Percentiles rank a stretch among this genome's conserved stretches.
Evolutionary conservation across 1,140 invertebrate genomes (phyloP).

Genomic region (Zaprionus tsacasi): DNA sequence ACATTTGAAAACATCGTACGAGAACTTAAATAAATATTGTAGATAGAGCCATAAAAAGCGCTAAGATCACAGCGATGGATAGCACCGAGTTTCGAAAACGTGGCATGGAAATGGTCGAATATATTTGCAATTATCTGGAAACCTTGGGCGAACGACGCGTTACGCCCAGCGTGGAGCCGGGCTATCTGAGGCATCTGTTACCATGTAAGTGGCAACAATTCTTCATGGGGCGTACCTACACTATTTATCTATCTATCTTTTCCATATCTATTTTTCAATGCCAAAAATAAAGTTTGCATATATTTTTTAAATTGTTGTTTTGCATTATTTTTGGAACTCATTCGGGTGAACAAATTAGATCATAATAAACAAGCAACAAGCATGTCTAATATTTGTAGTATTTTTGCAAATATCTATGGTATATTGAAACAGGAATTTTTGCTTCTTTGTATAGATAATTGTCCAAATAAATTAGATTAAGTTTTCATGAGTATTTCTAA

Average conservation of each 20-base stretch:
- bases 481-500: too few relatives aligned
- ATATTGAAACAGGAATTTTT: background rate
- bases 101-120: constrained; percentile 99
- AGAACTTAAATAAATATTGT: constrained; percentile 18
- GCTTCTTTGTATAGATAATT: background rate
- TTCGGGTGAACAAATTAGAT: background rate
- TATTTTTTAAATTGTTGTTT: constrained; percentile 9
- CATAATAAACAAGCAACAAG: background rate
- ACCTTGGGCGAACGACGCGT: constrained; percentile 93
- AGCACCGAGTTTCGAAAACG: constrained; percentile 93
- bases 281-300: constrained; percentile 15
- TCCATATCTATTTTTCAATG: constrained; percentile 1
- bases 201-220: constrained; percentile 85
- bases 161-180: constrained; percentile 95
- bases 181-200: constrained; percentile 93
- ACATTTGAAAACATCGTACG: background rate
- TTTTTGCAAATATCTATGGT: background rate
- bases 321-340: constrained; percentile 7
- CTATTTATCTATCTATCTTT: background rate
- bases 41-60: constrained; percentile 25
- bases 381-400: background rate
- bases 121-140: constrained; percentile 97
- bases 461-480: too few relatives aligned
- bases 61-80: constrained; percentile 88
- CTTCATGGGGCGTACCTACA: background rate